Base-by-base conservation (phyloP, 2,888 invertebrate species). In the Dendrolimus houi region DNA sequence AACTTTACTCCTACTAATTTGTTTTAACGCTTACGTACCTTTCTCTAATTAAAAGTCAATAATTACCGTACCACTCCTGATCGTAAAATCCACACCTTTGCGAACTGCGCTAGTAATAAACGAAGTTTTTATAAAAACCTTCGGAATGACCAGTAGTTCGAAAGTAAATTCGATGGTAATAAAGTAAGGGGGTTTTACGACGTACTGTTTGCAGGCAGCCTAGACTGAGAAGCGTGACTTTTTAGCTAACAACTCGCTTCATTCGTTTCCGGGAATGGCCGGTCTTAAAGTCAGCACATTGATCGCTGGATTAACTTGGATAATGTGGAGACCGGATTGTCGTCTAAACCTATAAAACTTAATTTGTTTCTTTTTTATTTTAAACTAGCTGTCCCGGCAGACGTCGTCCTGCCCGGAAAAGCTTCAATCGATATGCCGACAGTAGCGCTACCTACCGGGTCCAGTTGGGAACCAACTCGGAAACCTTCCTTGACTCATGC, bases 11-110 rank as follows among this genome's bases (percentile, higher is more conserved):
- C 17, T 17, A 17, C 17, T 17, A 2, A 17, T 17, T 17, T 17
- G 3, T 17, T 17, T 17, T 17, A 17, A 17, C 2, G 47, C 47
- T 47, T 47, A 1, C 47, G 2, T 17, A 17, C 17, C 17, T 17
- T 17, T 17, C 2, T 56, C 74, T 77, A 85, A 85, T 87, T 83
- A 87, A 86, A 87, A 84, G 79, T 83, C 83, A 84, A 83, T 87
- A 85, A 85, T 85, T 76, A 81, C 81, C 64, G 58, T 66, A 68
- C 73, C 79, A 77, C 75, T 77, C 74, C 65, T 59, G 71, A 62
- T 79, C 80, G 77, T 85, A 82, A 86, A 85, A 70, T 69, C 70
- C 64, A 62, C 77, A 75, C 79, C 75, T 78, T 76, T 68, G 58
- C 61, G 60, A 69, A 71, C 67, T 64, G 60, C 62, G 60, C 56